Conservation (phyloP, 2,888 invertebrate genomes). For the Plebejus melissa region DNA sequence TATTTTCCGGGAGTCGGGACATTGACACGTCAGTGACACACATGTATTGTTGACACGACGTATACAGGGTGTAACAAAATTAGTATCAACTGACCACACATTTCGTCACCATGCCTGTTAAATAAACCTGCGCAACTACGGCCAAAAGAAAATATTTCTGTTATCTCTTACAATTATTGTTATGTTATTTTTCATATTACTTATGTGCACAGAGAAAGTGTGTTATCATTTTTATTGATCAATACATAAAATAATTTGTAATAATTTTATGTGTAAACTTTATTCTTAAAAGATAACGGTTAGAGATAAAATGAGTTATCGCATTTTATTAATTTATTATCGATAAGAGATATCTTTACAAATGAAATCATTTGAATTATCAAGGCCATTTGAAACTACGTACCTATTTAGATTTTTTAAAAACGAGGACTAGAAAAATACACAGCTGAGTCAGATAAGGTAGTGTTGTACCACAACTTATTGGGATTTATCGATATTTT, state of each 20-base stretch:
- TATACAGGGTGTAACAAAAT: too few relatives aligned
- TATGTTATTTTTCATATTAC: too few relatives aligned
- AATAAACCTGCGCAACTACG: too few relatives aligned
- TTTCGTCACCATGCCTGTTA: too few relatives aligned
- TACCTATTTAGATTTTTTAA: neutral
- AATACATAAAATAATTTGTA: conserved; percentile 25
- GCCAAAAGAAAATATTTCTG: too few relatives aligned
- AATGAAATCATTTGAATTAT: conserved; percentile 36
- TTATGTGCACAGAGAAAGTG: neutral
- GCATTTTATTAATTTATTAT: conserved; percentile 37
- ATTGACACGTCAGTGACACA: too few relatives aligned
- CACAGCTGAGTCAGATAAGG: too few relatives aligned
- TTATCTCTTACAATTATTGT: too few relatives aligned
- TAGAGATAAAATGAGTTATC: conserved; percentile 36
- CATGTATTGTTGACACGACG: too few relatives aligned
- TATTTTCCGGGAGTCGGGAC: neutral
- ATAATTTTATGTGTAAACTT: conserved; percentile 37
- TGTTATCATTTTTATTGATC: neutral
- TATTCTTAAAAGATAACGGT: conserved; percentile 38
- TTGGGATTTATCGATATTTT: neutral
- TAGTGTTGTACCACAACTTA: neutral
- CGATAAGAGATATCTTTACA: conserved; percentile 38
- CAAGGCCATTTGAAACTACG: conserved; percentile 19
- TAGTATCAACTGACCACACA: too few relatives aligned
- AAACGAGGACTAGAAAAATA: neutral